Evolutionary conservation across 1,140 invertebrate genomes (phyloP).

Genomic region (Saccostrea cuccullata): DNA sequence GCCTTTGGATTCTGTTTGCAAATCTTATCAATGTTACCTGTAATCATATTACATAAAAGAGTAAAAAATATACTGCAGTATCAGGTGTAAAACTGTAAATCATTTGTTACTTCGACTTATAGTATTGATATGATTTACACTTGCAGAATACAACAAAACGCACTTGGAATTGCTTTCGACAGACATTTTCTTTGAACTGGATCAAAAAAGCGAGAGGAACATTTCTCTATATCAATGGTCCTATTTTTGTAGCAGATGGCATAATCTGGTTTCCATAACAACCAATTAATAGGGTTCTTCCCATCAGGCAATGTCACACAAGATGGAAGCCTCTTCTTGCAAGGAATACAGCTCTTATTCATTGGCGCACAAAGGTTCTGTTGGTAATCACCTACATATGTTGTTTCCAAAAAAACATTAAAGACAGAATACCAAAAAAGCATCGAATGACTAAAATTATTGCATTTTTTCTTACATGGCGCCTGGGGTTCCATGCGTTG

Average conservation of each 20-base stretch:
- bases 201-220: conserved; percentile 36
- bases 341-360: conserved; percentile 51
- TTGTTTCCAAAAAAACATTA: no score
- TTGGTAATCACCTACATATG: conserved; percentile 65
- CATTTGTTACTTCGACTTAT: no score
- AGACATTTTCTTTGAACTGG: conserved; percentile 19
- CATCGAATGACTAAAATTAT: no score
- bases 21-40: conserved; percentile 36
- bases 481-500: conserved; percentile 46
- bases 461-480: conserved; percentile 38
- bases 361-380: conserved; percentile 50
- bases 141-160: not conserved
- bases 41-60: not conserved
- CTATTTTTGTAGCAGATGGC: conserved; percentile 38
- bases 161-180: not conserved
- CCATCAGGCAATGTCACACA: conserved; percentile 58
- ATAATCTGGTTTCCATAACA: conserved; percentile 30
- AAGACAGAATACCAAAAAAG: no score
- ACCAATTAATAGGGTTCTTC: conserved; percentile 30
- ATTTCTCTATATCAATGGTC: conserved; percentile 39
- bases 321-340: conserved; percentile 47
- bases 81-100: no score
- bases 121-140: no score
- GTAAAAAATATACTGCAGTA: no score
- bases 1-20: conserved; percentile 51